Percentiles rank a stretch among this genome's conserved stretches.
phyloP scores from a whole-genome alignment of 2,888 invertebrate genomes.

The Lithophane ornitopus region DNA sequence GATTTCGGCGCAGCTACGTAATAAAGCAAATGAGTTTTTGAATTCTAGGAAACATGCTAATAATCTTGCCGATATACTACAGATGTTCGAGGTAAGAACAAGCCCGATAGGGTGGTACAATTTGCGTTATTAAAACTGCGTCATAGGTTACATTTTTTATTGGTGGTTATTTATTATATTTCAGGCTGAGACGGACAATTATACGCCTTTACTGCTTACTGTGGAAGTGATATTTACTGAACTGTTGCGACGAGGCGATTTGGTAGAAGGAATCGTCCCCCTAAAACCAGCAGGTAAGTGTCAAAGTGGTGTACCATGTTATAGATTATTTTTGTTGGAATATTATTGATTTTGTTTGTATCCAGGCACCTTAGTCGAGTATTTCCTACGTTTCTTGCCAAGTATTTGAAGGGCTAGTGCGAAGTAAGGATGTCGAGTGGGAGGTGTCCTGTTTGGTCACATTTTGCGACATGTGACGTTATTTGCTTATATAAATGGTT shows the following conservation, averaged over 20 bases:
- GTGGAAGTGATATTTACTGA: constrained; percentile 93
- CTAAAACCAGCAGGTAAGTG: constrained; percentile 90
- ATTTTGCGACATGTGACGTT: constrained; percentile 77
- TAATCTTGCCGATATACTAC: constrained; percentile 92
- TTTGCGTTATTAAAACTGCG: constrained; percentile 71
- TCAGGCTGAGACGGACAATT: constrained; percentile 86
- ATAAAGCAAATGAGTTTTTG: constrained; percentile 93
- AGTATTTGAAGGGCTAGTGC: constrained; percentile 9
- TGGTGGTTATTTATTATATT: constrained; percentile 74
- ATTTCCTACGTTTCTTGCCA: constrained; percentile 9
- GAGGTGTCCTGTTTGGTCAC: constrained; percentile 58
- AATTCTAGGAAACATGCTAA: constrained; percentile 92
- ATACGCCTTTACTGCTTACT: constrained; percentile 91
- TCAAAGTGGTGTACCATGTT: constrained; percentile 53
- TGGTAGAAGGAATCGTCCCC: constrained; percentile 91
- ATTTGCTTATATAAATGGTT: constrained; percentile 73
- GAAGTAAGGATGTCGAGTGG: constrained; percentile 33
- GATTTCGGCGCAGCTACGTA: constrained; percentile 92
- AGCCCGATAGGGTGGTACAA: constrained; percentile 33
- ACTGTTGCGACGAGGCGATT: constrained; percentile 92
- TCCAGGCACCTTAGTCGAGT: constrained; percentile 21
- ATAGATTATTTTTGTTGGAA: constrained; percentile 64
- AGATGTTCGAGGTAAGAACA: constrained; percentile 91
- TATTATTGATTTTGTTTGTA: constrained; percentile 77
- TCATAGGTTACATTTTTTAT: constrained; percentile 78